A percentile compares a stretch with the other conserved stretches of the same genome.
Conservation (phyloP, 2,797 vertebrate genomes). For the Sorex maritimensis region DNA sequence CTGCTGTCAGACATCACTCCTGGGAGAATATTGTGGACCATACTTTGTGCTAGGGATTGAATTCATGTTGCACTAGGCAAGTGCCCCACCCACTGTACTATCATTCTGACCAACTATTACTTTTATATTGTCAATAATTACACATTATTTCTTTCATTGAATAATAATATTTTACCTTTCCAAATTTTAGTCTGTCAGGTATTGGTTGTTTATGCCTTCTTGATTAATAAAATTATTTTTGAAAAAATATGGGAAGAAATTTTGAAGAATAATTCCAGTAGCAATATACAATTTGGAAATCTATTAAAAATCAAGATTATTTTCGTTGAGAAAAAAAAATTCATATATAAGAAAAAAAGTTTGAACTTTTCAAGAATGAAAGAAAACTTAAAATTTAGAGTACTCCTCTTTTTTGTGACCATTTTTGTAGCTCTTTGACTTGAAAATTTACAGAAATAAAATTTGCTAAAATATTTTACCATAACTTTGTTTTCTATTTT, state of each 20-base stretch:
- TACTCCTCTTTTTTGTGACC: not conserved
- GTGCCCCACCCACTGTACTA: no score
- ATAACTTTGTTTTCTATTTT: no score
- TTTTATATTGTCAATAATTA: no score
- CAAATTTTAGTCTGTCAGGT: no score
- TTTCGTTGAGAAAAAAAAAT: not conserved
- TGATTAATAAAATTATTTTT: not conserved
- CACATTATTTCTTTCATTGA: no score
- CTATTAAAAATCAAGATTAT: not conserved
- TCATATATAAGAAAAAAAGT: not conserved
- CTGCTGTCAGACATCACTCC: no score
- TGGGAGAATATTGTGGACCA: no score
- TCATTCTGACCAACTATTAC: no score
- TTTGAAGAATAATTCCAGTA: constrained; percentile 43
- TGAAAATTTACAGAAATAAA: not conserved
- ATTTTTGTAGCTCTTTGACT: not conserved
- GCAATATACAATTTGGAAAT: constrained; percentile 21
- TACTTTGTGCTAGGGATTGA: no score
- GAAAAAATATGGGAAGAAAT: not conserved
- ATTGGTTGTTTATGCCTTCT: not conserved
- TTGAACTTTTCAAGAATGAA: constrained; percentile 27
- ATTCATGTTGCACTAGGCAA: no score
- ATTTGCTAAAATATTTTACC: not conserved
- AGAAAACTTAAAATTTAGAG: not conserved
- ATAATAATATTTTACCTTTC: no score